phyloP scores from a whole-genome alignment of 2,113 vertebrate genomes.

The Prionailurus bengalensis region DNA sequence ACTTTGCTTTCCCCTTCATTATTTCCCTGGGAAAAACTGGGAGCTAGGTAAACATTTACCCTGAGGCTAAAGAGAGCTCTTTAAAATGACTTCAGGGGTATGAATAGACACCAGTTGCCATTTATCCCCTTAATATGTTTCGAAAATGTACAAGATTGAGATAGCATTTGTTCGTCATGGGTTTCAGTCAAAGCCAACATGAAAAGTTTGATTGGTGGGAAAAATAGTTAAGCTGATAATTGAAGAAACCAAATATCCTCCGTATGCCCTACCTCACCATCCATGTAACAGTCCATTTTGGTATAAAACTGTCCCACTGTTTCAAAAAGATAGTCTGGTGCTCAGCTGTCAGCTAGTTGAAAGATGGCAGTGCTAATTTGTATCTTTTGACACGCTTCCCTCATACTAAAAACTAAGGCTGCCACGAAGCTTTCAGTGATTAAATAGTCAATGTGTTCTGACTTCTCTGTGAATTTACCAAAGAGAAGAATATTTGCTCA shows the following conservation, averaged over 20 bases:
- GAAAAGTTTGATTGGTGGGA: background rate
- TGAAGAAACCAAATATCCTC: background rate
- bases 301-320: background rate
- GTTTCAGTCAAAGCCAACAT: conserved; percentile 29
- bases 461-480: conserved; percentile 7
- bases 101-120: background rate
- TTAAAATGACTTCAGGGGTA: conserved; percentile 1
- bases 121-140: background rate
- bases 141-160: conserved; percentile 57
- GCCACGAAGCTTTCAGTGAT: background rate
- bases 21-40: background rate
- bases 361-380: background rate
- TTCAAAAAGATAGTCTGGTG: background rate
- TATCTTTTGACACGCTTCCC: background rate
- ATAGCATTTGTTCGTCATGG: conserved; percentile 65
- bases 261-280: background rate
- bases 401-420: background rate
- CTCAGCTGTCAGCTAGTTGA: background rate
- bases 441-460: background rate
- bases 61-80: background rate
- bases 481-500: background rate
- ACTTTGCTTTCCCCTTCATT: background rate
- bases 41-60: background rate
- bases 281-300: background rate
- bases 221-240: background rate